These are phyloP conservation scores for Danio jaintianensis DNA, from an alignment of 2,797 vertebrate genomes.

Conservation along the genomic window DNA sequence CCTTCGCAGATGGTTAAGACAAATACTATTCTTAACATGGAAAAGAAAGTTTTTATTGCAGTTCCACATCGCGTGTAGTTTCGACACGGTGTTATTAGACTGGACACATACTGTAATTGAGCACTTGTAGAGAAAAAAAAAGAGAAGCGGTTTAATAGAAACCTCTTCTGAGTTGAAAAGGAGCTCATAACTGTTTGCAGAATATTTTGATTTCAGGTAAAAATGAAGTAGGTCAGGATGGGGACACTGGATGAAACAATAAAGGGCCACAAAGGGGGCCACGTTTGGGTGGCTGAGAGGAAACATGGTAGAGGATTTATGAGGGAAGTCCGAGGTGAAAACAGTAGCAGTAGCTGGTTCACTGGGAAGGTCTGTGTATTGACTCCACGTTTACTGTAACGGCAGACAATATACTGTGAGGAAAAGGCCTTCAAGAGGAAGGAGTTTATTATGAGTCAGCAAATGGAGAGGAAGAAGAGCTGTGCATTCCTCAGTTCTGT, in stretches of 20 bases:
- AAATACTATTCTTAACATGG: too few relatives aligned
- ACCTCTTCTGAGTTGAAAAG: background rate
- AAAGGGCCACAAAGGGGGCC: conserved; percentile 58
- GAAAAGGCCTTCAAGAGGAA: conserved; percentile 40
- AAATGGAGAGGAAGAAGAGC: background rate
- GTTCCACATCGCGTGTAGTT: too few relatives aligned
- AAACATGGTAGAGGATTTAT: conserved; percentile 59
- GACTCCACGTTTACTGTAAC: conserved; percentile 36
- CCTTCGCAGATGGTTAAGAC: too few relatives aligned
- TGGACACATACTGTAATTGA: background rate
- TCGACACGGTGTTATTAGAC: too few relatives aligned
- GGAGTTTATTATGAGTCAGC: conserved; percentile 37
- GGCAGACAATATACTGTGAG: conserved; percentile 6
- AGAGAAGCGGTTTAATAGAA: conserved; percentile 1
- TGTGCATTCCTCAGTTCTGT: background rate
- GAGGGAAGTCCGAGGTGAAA: conserved; percentile 56
- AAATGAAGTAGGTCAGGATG: conserved; percentile 51
- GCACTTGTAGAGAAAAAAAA: conserved; percentile 1
- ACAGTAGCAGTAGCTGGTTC: conserved; percentile 51
- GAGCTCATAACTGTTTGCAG: conserved; percentile 17
- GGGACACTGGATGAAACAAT: conserved; percentile 58
- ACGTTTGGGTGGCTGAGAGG: conserved; percentile 48
- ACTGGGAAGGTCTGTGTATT: conserved; percentile 42
- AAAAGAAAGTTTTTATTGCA: too few relatives aligned
- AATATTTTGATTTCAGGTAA: conserved; percentile 57